These are phyloP conservation scores for Himalopsyche japonica DNA, from an alignment of 2,888 invertebrate species.

Conservation along the genomic window DNA sequence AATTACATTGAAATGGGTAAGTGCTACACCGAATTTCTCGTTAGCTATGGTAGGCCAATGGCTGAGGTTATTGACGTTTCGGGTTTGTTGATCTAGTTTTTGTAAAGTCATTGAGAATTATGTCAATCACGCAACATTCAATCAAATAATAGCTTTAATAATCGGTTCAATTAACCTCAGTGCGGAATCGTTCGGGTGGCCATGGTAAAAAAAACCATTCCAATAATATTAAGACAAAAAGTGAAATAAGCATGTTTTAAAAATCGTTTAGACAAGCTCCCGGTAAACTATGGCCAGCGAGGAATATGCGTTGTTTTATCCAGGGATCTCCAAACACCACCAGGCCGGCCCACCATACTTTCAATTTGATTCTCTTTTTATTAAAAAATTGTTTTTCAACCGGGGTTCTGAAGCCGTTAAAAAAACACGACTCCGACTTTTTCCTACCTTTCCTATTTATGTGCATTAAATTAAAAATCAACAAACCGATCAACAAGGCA, in stretches of 20 bases:
- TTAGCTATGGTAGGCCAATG: background rate
- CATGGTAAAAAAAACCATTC: background rate
- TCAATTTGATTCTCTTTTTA: no score
- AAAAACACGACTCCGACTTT: no score
- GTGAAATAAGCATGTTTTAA: background rate
- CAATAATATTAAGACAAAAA: background rate
- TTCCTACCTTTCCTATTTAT: no score
- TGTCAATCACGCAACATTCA: background rate
- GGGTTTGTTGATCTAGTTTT: background rate
- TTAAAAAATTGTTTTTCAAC: no score
- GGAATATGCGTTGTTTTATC: no score
- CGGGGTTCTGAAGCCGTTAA: no score
- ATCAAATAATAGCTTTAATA: background rate
- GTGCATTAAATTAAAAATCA: no score
- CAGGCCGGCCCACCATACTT: no score
- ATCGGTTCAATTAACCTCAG: background rate
- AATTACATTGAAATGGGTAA: background rate
- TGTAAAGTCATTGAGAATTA: background rate
- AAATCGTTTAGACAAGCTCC: background rate
- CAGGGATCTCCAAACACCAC: no score
- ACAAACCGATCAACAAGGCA: no score
- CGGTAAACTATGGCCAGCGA: no score
- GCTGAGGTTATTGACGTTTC: background rate
- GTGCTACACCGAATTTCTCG: background rate
- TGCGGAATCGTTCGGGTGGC: background rate